Evolutionary conservation across 2,888 invertebrate species (phyloP), one percentile per base, ranked within the genome.

Genomic region (Cheilosia impressa): DNA sequence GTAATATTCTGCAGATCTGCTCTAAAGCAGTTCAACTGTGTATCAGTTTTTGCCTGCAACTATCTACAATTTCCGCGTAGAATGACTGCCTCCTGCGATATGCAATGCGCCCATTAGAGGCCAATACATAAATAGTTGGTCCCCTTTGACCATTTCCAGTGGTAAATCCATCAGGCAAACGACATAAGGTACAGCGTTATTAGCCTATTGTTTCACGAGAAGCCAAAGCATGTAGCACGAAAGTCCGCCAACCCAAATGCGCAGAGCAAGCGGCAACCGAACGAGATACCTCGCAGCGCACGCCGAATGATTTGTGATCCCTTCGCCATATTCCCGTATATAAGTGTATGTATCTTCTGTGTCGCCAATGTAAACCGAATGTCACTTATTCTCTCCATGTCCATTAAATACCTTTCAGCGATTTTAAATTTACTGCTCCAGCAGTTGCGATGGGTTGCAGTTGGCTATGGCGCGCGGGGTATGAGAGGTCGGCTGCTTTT

Each of bases 371-470:
- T 84, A 80, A 80, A 68, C 81, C 76, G 71, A 85, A 81, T 85
- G 85, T 85, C 85, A 81, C 81, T 77, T 85, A 77, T 81, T 85
- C 76, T 60, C 81, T 71, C 80, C 76, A 76, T 80, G 85, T 85
- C 85, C 85, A 85, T 85, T 80, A 85, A 85, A 68, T 85, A 85
- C 85, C 85, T 85, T 85, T 81, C 80, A 85, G 68, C 85, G 62
- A 85, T 81, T 85, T 85, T 77, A 77, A 81, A 85, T 85, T 85
- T 85, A 85, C 81, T 80, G 85, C 85, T 58, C 62, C 27, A 45
- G 65, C 71, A n/a, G 58, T 69, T 78, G 22, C 41, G 63, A 47
- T 68, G 72, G 77, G 76, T 65, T 63, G 75, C 19, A 6, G 19
- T 19, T 3, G 13, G 17, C 10, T 17, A 13, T 50, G 22, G 50